Evolutionary conservation across 1,140 invertebrate species (phyloP).

Genomic region (Planococcus citri): DNA sequence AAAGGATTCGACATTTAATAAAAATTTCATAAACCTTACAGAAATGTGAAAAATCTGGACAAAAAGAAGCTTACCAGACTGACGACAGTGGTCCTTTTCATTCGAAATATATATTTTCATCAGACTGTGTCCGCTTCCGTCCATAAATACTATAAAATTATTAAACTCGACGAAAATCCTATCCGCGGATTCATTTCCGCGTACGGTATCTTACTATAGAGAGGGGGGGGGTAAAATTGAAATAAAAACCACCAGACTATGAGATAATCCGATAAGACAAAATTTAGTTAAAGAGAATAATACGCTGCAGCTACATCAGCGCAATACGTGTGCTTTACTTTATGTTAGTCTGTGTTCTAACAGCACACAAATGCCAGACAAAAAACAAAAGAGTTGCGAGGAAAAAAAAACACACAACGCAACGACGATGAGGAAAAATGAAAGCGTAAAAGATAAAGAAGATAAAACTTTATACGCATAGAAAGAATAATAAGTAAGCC

Average conservation of each 20-base stretch:
- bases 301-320: no score
- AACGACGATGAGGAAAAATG: neutral
- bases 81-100: no score
- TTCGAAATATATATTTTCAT: no score
- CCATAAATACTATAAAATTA: no score
- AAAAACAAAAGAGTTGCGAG: neutral
- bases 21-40: no score
- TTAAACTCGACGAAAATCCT: neutral
- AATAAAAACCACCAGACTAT: neutral
- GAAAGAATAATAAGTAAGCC: neutral
- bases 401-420: neutral
- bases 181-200: neutral
- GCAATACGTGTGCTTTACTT: no score
- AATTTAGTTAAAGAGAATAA: neutral
- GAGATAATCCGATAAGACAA: conserved; percentile 7
- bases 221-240: neutral
- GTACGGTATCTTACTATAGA: neutral
- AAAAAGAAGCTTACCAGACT: no score
- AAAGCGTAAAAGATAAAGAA: neutral
- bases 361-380: no score
- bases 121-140: no score
- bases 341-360: no score
- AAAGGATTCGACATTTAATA: no score
- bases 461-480: neutral
- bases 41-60: no score